Evolutionary conservation across 2,888 invertebrate species (phyloP).

Genomic region (Tetheella fluctuosa): DNA sequence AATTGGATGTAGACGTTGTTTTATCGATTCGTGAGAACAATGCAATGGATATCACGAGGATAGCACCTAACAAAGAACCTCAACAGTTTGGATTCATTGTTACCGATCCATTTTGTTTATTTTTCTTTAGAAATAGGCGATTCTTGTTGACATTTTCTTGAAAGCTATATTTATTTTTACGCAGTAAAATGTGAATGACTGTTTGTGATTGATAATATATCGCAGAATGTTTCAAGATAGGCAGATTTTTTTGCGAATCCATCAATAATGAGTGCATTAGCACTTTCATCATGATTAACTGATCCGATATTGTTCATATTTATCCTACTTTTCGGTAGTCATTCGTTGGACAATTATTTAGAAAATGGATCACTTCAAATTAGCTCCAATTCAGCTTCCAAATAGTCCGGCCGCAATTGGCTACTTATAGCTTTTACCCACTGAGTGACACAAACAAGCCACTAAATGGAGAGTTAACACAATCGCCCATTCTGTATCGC

Average conservation of each 20-base stretch:
- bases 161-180: background rate
- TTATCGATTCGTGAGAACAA: slow-evolving; percentile 35
- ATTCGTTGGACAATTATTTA: background rate
- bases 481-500: background rate
- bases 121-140: slow-evolving; percentile 11
- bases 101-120: slow-evolving; percentile 20
- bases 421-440: too few relatives aligned
- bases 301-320: background rate
- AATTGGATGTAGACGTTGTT: slow-evolving; percentile 14
- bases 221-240: background rate
- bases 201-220: background rate
- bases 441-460: background rate
- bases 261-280: background rate
- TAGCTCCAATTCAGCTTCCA: too few relatives aligned
- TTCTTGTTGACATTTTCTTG: slow-evolving; percentile 1
- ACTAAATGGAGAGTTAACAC: background rate
- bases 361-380: background rate
- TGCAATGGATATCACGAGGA: slow-evolving; percentile 33
- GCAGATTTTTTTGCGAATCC: background rate
- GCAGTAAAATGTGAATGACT: background rate
- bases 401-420: too few relatives aligned
- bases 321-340: background rate
- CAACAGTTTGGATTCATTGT: slow-evolving; percentile 24
- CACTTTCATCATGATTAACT: background rate
- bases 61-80: slow-evolving; percentile 30